Evolutionary conservation across 2,797 vertebrate species (phyloP).

Genomic region (Hemibagrus guttatus): DNA sequence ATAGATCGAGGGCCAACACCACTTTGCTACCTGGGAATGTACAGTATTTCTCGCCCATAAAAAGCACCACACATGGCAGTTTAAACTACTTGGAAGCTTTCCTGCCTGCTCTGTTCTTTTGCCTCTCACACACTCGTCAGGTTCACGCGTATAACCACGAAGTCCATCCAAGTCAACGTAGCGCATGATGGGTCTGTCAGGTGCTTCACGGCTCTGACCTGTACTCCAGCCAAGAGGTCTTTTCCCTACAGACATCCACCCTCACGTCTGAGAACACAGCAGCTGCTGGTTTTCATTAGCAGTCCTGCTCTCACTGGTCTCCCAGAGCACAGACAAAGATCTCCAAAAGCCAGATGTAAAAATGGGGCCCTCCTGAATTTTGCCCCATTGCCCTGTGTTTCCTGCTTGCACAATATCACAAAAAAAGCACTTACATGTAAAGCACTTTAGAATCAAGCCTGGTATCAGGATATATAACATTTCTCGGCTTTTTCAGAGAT

Average conservation of each 20-base stretch:
- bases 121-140: no score
- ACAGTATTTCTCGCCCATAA: background rate
- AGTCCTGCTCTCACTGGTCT: background rate
- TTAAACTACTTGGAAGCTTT: background rate
- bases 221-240: background rate
- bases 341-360: slow-evolving; percentile 1
- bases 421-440: background rate
- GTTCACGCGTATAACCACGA: background rate
- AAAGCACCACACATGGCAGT: background rate
- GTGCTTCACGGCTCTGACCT: slow-evolving; percentile 7
- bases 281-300: slow-evolving; percentile 22
- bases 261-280: background rate
- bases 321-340: background rate
- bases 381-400: slow-evolving; percentile 2
- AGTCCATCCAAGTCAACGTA: background rate
- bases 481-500: background rate
- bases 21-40: background rate
- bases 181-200: slow-evolving; percentile 5
- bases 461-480: background rate
- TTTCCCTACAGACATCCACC: background rate
- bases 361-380: background rate
- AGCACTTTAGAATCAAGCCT: background rate
- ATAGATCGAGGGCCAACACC: background rate
- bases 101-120: background rate
- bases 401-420: background rate